Percentiles rank a stretch among this genome's conserved stretches.
These are phyloP conservation scores for Sturnira hondurensis DNA, from an alignment of 2,113 vertebrate species.

Conservation along the genomic window DNA sequence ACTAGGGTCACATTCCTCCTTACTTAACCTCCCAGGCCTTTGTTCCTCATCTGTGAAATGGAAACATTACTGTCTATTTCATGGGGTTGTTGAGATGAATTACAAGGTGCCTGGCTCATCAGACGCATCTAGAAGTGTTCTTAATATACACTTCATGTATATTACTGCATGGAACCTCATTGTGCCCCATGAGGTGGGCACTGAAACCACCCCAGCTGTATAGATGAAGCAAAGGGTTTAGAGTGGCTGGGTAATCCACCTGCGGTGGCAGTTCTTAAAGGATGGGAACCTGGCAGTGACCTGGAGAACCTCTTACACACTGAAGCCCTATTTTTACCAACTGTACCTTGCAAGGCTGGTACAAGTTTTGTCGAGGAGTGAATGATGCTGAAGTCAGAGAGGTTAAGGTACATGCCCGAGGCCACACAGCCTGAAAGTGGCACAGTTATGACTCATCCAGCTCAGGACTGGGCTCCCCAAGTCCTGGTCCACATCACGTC, in stretches of 20 bases:
- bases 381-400: neutral
- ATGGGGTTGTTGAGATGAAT: neutral
- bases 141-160: rapidly evolving
- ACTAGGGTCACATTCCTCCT: rapidly evolving
- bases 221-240: neutral
- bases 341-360: neutral
- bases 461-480: rapidly evolving
- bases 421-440: neutral
- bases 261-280: rapidly evolving
- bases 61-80: neutral
- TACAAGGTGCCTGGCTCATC: neutral
- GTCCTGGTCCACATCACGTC: neutral
- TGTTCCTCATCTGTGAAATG: neutral
- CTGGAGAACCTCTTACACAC: neutral
- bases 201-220: no score
- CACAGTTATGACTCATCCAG: neutral
- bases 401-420: neutral
- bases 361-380: neutral
- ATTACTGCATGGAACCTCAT: neutral
- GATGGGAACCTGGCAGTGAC: neutral
- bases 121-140: neutral
- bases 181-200: rapidly evolving
- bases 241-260: neutral
- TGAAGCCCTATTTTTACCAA: neutral
- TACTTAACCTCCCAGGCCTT: neutral